Evolutionary conservation across 2,113 vertebrate genomes (phyloP), one percentile per base, ranked within the genome.

Genomic region (Progne subis): DNA sequence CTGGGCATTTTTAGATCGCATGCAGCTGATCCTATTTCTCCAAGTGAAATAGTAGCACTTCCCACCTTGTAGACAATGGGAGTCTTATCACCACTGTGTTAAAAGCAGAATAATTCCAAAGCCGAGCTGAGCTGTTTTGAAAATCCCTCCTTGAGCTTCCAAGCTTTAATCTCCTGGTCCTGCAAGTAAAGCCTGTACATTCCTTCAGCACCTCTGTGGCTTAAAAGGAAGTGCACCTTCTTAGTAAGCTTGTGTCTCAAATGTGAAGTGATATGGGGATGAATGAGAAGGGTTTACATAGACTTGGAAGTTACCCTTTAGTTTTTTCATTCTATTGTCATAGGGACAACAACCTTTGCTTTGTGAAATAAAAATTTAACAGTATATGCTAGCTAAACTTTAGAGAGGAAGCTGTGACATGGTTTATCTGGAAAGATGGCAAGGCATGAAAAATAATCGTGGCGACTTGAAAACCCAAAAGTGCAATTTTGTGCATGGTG

Each of bases 241-340:
- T 47, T 61, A 61, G 46, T 72, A 39, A 82, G 25, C 57, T 79
- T 65, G 37, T 82, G 20, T 43, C 46, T 92, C 20, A 74, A 50
- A 55, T 0, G 3, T 65, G 53, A 68, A 80, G 49, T 50, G 52
- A 67, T 87, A 56, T 14, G 50, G 50, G 50, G 14, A 74, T 94
- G 71, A 90, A 50, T 2, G 7, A 90, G 72, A 64, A 78, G 11
- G 64, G 25, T 55, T 96, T 71, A 81, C 56, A 41, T 0, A 2
- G 75, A 21, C 21, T 77, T 26, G 5, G 55, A 63, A 90, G 8
- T 76, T 50, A 52, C 24, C 12, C 29, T 82, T 80, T 53, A 41
- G 3, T 65, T 94, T 89, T 71, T 88, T 39, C 37, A 50, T 71
- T 77, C 6, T 94, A 95, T 95, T 96, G 82, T 91, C 91, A 95